Conservation (phyloP, 2,113 vertebrate genomes). For the Menidia beryllina region DNA sequence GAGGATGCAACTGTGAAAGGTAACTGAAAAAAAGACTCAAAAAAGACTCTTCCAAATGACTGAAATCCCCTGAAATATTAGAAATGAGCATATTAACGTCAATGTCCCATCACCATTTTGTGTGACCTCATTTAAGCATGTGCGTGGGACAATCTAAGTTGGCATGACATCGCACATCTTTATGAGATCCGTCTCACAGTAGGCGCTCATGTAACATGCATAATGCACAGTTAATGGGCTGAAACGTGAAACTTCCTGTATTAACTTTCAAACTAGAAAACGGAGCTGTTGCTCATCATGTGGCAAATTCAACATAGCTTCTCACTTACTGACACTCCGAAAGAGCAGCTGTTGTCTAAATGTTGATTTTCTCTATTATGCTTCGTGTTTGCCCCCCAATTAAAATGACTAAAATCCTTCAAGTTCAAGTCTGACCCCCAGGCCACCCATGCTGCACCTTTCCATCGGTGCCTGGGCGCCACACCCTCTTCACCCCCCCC, state of each 20-base stretch:
- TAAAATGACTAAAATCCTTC: conserved; percentile 9
- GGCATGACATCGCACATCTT: neutral
- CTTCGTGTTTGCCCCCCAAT: neutral
- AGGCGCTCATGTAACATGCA: neutral
- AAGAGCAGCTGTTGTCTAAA: neutral
- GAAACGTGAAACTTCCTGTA: neutral
- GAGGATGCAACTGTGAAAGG: too few relatives aligned
- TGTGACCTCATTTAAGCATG: neutral
- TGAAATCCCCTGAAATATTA: neutral
- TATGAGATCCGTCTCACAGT: conserved; percentile 5
- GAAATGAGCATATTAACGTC: neutral
- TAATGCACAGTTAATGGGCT: neutral
- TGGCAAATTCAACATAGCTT: neutral
- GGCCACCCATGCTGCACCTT: conserved; percentile 60
- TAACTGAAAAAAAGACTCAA: too few relatives aligned
- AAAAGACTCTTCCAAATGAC: conserved; percentile 8
- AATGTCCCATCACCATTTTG: too few relatives aligned
- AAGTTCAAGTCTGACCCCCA: conserved; percentile 34
- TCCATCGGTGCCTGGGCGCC: conserved; percentile 40
- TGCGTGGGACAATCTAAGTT: neutral
- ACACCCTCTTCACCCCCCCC: conserved; percentile 51
- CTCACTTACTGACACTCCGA: neutral
- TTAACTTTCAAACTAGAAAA: neutral
- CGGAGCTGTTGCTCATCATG: neutral
- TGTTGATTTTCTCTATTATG: neutral